Evolutionary conservation across 2,113 vertebrate genomes (phyloP).

Genomic region (Pluvianellus socialis): DNA sequence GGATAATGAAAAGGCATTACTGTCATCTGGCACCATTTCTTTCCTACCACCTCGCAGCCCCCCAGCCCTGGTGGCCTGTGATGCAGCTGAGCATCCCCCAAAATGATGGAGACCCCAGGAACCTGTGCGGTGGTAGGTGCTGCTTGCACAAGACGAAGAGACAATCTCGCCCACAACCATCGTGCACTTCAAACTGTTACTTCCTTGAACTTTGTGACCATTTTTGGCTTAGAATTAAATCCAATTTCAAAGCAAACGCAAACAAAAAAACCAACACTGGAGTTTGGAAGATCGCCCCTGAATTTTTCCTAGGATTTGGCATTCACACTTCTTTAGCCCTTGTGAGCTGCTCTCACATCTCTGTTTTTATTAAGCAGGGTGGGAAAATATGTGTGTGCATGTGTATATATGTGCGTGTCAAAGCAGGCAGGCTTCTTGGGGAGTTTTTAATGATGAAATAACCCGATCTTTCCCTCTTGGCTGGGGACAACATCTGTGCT

Average conservation of each 20-base stretch:
- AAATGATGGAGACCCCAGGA: fast-evolving
- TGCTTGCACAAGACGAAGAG: neutral
- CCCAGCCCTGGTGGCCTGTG: neutral
- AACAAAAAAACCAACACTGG: neutral
- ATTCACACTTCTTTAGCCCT: neutral
- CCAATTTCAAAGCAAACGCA: no score
- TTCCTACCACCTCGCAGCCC: neutral
- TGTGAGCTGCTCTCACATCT: neutral
- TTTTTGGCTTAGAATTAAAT: neutral
- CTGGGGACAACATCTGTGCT: neutral
- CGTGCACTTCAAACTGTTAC: neutral
- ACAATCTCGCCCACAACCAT: neutral
- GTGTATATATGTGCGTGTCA: neutral
- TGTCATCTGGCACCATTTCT: neutral
- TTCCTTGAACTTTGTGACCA: neutral
- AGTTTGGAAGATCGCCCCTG: fast-evolving
- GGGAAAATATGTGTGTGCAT: no score
- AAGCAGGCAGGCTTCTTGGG: neutral
- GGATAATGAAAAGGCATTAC: constrained; percentile 3
- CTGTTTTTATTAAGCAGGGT: neutral
- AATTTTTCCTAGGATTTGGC: neutral
- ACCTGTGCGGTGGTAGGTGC: fast-evolving
- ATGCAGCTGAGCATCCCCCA: neutral
- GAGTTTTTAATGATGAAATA: neutral
- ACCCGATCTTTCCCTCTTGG: neutral